Conservation (phyloP, 1,140 invertebrate species). For the Sitophilus oryzae region DNA sequence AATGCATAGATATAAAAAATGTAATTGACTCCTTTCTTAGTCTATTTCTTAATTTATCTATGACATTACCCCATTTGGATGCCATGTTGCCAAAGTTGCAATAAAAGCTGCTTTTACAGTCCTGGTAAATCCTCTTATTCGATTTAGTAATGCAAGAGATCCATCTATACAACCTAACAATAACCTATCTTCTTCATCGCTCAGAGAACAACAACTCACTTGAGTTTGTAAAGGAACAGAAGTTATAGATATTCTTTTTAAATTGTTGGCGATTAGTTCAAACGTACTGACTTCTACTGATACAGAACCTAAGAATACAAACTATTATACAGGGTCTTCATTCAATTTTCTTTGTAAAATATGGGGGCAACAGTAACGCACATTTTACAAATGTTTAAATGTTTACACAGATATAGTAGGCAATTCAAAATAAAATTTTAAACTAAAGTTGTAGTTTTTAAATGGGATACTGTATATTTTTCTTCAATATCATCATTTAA, state of each 20-base stretch:
- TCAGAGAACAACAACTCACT: constrained; percentile 60
- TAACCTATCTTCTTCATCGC: constrained; percentile 65
- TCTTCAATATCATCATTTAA: no score
- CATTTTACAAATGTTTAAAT: no score
- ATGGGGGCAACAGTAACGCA: no score
- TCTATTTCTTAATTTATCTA: no score
- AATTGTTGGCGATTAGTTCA: constrained; percentile 60
- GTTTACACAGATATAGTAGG: no score
- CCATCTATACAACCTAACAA: constrained; percentile 72
- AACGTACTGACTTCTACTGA: constrained; percentile 67
- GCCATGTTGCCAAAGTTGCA: constrained; percentile 65
- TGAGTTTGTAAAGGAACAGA: constrained; percentile 67
- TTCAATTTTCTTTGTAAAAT: no score
- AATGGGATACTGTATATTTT: no score
- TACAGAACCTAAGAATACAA: constrained; percentile 56
- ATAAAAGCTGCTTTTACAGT: constrained; percentile 61
- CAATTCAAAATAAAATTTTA: no score
- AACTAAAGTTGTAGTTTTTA: no score
- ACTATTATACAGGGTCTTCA: no score
- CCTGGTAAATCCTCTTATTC: constrained; percentile 56
- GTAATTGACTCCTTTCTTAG: no score
- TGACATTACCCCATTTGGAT: constrained; percentile 57
- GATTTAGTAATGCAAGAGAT: constrained; percentile 66
- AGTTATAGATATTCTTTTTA: constrained; percentile 61
- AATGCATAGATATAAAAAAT: no score